Percentiles rank a stretch among this genome's conserved stretches.
Evolutionary conservation across 2,797 vertebrate species (phyloP).

Genomic region (Intellagama lesueurii): DNA sequence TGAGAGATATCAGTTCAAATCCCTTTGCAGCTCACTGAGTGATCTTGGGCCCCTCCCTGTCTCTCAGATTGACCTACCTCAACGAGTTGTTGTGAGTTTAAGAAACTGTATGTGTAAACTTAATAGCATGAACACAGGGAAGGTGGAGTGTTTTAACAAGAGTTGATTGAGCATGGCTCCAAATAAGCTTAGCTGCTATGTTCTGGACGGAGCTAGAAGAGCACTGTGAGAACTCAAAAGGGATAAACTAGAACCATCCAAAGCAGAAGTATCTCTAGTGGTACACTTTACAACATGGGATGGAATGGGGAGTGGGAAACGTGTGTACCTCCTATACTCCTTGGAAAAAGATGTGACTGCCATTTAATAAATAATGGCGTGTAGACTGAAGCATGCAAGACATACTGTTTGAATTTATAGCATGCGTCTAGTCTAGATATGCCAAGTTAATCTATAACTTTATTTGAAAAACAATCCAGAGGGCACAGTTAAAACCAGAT

Average conservation of each 20-base stretch:
- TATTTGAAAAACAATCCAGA: slow-evolving; percentile 53
- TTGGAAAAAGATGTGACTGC: neutral
- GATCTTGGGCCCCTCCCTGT: neutral
- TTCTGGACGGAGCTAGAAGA: neutral
- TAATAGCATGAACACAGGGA: neutral
- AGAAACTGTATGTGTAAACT: neutral
- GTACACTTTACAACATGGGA: neutral
- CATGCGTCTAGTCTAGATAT: neutral
- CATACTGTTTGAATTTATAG: neutral
- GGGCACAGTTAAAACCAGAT: slow-evolving; percentile 24
- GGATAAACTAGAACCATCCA: neutral
- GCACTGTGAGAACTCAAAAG: neutral
- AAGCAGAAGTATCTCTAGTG: neutral
- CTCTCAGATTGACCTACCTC: neutral
- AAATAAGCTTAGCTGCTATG: neutral
- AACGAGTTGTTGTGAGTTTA: neutral
- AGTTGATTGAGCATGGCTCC: neutral
- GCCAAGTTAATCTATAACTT: slow-evolving; percentile 39
- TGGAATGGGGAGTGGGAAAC: neutral
- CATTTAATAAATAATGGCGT: neutral
- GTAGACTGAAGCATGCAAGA: neutral
- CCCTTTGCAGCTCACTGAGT: neutral
- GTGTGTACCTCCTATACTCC: neutral
- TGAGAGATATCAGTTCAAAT: neutral
- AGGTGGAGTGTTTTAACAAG: neutral